Evolutionary conservation across 2,888 invertebrate genomes (phyloP), one percentile per base, ranked within the genome.

Genomic region (Pristionchus japonicus): DNA sequence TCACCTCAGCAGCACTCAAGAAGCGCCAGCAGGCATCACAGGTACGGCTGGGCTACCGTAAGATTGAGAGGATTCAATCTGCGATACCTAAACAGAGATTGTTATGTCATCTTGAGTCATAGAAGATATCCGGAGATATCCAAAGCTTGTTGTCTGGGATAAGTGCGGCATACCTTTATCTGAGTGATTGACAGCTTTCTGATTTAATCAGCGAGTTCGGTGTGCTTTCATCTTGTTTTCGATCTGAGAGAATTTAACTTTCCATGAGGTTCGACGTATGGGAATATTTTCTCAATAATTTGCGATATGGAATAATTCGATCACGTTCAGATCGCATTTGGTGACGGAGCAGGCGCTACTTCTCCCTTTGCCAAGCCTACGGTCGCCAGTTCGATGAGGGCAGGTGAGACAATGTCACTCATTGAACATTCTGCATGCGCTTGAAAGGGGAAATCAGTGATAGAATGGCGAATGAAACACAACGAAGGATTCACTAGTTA

Each of bases 1-100:
- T 91, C 31, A 91, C 91, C 7, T 91, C 91, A 9, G 91, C 91
- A 3, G 91, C 91, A 43, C 88, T 91, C 27, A 88, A 83, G 43
- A 91, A 90, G 80, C 61, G 90, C 34, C 84, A 87, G 17, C 88
- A 89, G 61, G 82, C 88, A 43, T 90, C 90, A 27, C 90, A 90
- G 88, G 90, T 90, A 64, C n/a, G 13, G 13, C 49, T 15, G 49
- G 49, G 49, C 20, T 52, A 4, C 52, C 23, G 6, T 23, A 20
- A 17, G 52, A 2, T 20, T 47, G n/a, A 47, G 47, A 47, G 13
- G 23, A 20, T 6, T 20, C 52, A 52, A 20, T 52, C 23, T 49
- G 49, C 49, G 17, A 15, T 11, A 49, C 49, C 49, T 11, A 49
- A 49, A n/a, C n/a, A n/a, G n/a, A 49, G 49, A 49, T 11, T 17